Percentiles rank a stretch among this genome's conserved stretches.
phyloP scores from a whole-genome alignment of 2,888 invertebrate species.

The Ligdia adustata region DNA sequence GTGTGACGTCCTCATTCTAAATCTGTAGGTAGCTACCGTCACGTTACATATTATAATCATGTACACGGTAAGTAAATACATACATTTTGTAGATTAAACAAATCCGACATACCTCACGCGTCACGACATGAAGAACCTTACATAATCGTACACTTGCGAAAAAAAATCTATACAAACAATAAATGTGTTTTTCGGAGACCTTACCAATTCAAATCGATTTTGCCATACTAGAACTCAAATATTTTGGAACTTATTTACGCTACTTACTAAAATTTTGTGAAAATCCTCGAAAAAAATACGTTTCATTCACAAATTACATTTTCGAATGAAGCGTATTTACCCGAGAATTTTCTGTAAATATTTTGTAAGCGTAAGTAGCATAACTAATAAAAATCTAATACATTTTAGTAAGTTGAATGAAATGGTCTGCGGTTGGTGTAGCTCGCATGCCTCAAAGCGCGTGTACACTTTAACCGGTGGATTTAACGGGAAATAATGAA shows the following conservation, averaged over 20 bases:
- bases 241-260: no score
- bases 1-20: slow-evolving; percentile 5
- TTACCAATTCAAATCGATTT: slow-evolving; percentile 11
- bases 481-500: slow-evolving; percentile 33
- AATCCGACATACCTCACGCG: slow-evolving; percentile 8
- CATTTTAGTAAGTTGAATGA: slow-evolving; percentile 1
- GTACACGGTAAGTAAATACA: slow-evolving; percentile 16
- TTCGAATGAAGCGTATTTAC: slow-evolving; percentile 8
- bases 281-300: no score
- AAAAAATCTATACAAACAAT: slow-evolving; percentile 4
- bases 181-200: slow-evolving; percentile 5
- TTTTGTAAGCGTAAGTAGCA: neutral
- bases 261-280: no score
- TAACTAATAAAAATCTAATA: neutral
- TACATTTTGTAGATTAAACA: slow-evolving; percentile 14
- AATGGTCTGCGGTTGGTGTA: slow-evolving; percentile 6
- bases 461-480: slow-evolving; percentile 20
- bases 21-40: slow-evolving; percentile 3
- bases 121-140: slow-evolving; percentile 7
- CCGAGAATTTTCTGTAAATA: neutral
- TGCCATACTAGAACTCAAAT: neutral
- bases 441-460: slow-evolving; percentile 7
- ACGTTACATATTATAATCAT: slow-evolving; percentile 17
- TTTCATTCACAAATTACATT: no score
- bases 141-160: slow-evolving; percentile 4